These are phyloP conservation scores for Anolis carolinensis DNA, from an alignment of 2,113 vertebrate species.

Conservation along the genomic window DNA sequence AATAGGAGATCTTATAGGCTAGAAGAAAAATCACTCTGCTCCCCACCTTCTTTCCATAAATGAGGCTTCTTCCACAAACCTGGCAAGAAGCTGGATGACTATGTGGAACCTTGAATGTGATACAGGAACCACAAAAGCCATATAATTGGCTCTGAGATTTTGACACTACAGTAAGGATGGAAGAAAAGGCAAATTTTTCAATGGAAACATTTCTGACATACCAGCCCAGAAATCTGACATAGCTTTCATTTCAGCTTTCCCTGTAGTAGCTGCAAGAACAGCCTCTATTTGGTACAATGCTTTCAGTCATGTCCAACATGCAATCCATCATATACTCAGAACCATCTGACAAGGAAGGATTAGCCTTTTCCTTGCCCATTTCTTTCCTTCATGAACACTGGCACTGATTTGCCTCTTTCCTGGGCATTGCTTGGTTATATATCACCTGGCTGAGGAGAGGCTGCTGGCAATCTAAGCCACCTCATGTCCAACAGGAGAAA, in stretches of 20 bases:
- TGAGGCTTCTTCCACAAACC: not conserved
- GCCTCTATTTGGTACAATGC: not conserved
- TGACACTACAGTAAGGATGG: not conserved
- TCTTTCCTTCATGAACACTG: not conserved
- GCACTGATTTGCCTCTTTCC: not conserved
- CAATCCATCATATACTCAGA: not conserved
- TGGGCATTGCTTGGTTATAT: not conserved
- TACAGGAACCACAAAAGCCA: slow-evolving; percentile 6
- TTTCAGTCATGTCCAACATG: not conserved
- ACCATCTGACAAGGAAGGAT: not conserved
- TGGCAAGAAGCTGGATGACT: not conserved
- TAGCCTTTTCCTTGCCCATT: not conserved
- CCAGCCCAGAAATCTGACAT: not conserved
- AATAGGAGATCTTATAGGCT: no score
- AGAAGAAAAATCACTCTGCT: not conserved
- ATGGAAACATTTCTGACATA: not conserved
- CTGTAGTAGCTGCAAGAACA: not conserved
- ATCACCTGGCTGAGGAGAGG: not conserved
- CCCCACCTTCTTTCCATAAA: not conserved
- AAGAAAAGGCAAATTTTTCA: not conserved
- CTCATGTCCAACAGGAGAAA: not conserved
- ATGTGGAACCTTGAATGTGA: not conserved
- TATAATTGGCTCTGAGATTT: slow-evolving; percentile 13
- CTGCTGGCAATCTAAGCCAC: not conserved
- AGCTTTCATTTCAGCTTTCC: not conserved